Base-by-base conservation (phyloP, 2,888 invertebrate species). In the Diaphora mendica region DNA sequence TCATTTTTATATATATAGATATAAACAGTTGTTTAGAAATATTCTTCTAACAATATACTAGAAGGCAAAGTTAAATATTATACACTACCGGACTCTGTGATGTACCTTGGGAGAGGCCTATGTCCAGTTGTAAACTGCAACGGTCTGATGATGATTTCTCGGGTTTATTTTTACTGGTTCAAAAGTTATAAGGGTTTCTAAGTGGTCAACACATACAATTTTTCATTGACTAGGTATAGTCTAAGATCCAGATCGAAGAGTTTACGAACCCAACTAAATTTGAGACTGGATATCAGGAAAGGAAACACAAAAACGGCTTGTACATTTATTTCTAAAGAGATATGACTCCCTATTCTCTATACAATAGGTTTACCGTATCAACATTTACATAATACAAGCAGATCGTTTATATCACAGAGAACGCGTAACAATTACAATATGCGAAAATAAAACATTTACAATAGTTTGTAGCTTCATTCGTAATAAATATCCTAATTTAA, bases 391-490 rank as follows among this genome's bases (percentile, higher is more conserved):
- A 83, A 86, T 91, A 92, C 90, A 94, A 95, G 94, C 95, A 93
- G 94, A 93, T 93, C 91, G 85, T 86, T 90, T 86, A 91, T 95
- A 95, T 95, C 95, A 94, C 95, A 95, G 94, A 91, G 89, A 89
- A 92, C 80, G 91, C 92, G 87, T 91, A 93, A 94, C 90, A 92
- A 93, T 92, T 91, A 93, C 91, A 92, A 90, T 90, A 92, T 92
- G 93, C 92, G 86, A 91, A 91, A 90, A 88, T 86, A 88, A 85
- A 87, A 77, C 69, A 70, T 77, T 82, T 67, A 69, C 62, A 79
- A 79, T 79, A 79, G 79, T 74, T 75, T 74, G 69, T 83, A 82
- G 80, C 80, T 70, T 78, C 78, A 64, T 55, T 69, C 35, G 55
- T 75, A 72, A 77, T 68, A 68, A n/a, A 33, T 62, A 71, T 11